Base-by-base conservation (phyloP, 2,797 vertebrate species). In the Fringilla coelebs region DNA sequence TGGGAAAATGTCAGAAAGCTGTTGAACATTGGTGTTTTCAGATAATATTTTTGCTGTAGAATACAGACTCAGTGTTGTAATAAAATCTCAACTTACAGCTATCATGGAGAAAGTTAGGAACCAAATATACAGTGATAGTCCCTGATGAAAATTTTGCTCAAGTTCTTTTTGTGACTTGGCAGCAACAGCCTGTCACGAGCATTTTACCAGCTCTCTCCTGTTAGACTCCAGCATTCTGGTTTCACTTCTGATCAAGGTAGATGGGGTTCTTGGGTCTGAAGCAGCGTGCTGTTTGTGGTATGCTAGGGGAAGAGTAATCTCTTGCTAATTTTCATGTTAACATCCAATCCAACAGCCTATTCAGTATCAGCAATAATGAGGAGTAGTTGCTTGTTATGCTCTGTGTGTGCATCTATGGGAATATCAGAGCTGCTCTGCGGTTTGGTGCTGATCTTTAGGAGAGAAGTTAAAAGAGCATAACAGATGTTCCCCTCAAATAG, bases 351-450 rank as follows among this genome's bases (percentile, higher is more conserved):
- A 80, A 7, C 9, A 1, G 4, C 41, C 38, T 71, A 10, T 28
- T 79, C 17, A 11, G 0, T 45, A 24, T 45, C 41, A 32, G 36
- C 20, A 55, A 48, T 25, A 41, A 66, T 4, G 18, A 58, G 20
- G 29, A 65, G 41, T 7, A 66, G 60, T 18, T 82, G 13, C 24
- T 68, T 14, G 5, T 54, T 74, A 31, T 29, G 49, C 29, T 57
- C 0, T 21, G 17, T 21, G 25, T 4, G 14, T 10, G 36, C 1
- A 0, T 8, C 10, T 22, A 1, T 46, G 52, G 36, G 48, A 82
- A 32, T 36, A 63, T 28, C 46, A 62, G 78, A 89, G 62, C n/a
- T 3, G 8, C 46, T 65, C 66, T 77, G 65, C 1, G 14, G 18
- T 45, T 87, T 1, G 16, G 18, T 76, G 43, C 28, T 52, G n/a